phyloP scores from a whole-genome alignment of 2,113 vertebrate species.

The Bettongia penicillata region DNA sequence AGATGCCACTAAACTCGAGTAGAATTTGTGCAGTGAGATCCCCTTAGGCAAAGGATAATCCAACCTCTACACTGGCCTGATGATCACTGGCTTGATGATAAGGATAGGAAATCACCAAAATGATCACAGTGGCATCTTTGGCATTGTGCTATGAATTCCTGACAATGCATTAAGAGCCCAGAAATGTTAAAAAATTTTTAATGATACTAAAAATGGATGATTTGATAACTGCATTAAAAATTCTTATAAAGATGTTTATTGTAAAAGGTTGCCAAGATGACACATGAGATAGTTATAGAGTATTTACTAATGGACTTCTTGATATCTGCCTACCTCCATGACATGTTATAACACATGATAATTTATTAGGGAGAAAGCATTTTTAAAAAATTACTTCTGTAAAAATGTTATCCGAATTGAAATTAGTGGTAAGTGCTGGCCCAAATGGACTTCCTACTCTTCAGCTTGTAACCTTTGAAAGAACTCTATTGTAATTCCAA shows the following conservation, averaged over 20 bases:
- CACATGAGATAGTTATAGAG: constrained; percentile 21
- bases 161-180: constrained; percentile 43
- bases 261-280: constrained; percentile 46
- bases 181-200: constrained; percentile 58
- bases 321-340: constrained; percentile 51
- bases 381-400: constrained; percentile 43
- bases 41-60: neutral
- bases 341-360: constrained; percentile 71
- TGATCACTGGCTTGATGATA: constrained; percentile 2
- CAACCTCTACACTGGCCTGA: neutral
- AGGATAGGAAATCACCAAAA: neutral
- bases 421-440: constrained; percentile 60
- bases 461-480: constrained; percentile 58
- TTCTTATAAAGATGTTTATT: constrained; percentile 48
- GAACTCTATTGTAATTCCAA: constrained; percentile 58
- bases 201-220: constrained; percentile 64
- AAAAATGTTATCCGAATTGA: constrained; percentile 65
- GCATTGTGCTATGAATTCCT: constrained; percentile 45
- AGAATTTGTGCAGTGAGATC: constrained; percentile 13
- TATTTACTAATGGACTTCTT: constrained; percentile 45
- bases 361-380: constrained; percentile 66
- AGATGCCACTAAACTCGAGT: neutral
- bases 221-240: constrained; percentile 23
- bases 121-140: constrained; percentile 20
- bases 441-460: constrained; percentile 51